Conservation (phyloP, 2,113 vertebrate genomes). For the Atrichornis clamosus region DNA sequence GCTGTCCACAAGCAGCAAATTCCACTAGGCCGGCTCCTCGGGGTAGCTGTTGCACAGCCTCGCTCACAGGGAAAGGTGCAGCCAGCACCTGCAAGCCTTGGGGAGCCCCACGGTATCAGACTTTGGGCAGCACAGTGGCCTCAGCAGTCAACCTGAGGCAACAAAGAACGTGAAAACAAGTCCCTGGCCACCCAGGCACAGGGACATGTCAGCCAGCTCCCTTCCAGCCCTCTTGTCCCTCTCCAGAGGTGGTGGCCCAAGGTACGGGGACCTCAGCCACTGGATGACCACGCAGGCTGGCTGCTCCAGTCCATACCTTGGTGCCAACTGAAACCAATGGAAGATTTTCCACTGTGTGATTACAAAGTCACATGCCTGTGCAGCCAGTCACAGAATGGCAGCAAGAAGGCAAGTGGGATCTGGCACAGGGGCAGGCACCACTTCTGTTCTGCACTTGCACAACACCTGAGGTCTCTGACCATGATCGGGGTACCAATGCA, state of each 20-base stretch:
- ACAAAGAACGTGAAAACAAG: background rate
- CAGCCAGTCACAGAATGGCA: background rate
- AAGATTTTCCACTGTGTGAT: background rate
- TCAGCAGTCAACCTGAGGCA: background rate
- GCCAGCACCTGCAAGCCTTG: background rate
- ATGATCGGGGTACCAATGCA: accelerated
- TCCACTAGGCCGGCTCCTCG: background rate
- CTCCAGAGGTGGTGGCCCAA: accelerated
- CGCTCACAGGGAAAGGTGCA: background rate
- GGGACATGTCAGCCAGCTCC: background rate
- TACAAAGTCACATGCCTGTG: background rate
- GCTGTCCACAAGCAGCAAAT: conserved; percentile 31
- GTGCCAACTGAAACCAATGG: background rate
- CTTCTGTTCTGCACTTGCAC: background rate
- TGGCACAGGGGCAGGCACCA: background rate
- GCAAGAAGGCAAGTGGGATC: background rate
- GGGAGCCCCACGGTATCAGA: accelerated
- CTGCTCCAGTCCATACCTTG: background rate
- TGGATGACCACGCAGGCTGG: accelerated
- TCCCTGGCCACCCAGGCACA: background rate
- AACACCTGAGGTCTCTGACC: accelerated
- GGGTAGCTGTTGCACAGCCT: background rate
- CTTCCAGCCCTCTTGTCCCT: background rate
- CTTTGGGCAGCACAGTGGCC: background rate
- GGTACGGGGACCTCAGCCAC: accelerated